Percentiles rank a stretch among this genome's conserved stretches.
Conservation (phyloP, 2,888 invertebrate genomes). For the Cremastinae sp. region DNA sequence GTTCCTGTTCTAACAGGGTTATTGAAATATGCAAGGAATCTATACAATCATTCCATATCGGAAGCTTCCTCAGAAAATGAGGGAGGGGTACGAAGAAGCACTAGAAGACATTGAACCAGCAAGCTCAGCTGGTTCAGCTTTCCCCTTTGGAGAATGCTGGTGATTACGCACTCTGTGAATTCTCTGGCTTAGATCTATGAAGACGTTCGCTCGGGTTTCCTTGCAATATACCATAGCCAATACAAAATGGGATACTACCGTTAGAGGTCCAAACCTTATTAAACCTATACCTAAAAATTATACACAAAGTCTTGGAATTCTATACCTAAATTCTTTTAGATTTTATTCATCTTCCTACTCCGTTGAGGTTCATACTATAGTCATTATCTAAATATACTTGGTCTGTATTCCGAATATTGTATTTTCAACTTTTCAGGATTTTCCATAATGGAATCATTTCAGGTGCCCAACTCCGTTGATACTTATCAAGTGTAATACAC, state of each 20-base stretch:
- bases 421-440: constrained; percentile 48
- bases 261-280: constrained; percentile 11
- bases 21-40: constrained; percentile 77
- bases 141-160: constrained; percentile 58
- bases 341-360: constrained; percentile 5
- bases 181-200: constrained; percentile 57
- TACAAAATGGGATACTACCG: constrained; percentile 23
- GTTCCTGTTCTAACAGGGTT: constrained; percentile 68
- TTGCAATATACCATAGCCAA: constrained; percentile 31
- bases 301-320: constrained; percentile 55
- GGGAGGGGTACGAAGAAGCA: constrained; percentile 9
- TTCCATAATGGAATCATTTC: constrained; percentile 45
- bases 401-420: constrained; percentile 25
- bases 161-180: constrained; percentile 64
- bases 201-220: constrained; percentile 43
- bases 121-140: constrained; percentile 39
- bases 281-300: constrained; percentile 50
- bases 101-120: constrained; percentile 38
- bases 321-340: constrained; percentile 16
- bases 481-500: neutral
- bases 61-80: constrained; percentile 27
- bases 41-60: constrained; percentile 68
- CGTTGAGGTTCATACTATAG: too few species aligned
- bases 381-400: too few species aligned
- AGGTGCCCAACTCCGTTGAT: neutral